Evolutionary conservation across 2,113 vertebrate species (phyloP), one percentile per base, ranked within the genome.

Genomic region (Calyptomena viridis): DNA sequence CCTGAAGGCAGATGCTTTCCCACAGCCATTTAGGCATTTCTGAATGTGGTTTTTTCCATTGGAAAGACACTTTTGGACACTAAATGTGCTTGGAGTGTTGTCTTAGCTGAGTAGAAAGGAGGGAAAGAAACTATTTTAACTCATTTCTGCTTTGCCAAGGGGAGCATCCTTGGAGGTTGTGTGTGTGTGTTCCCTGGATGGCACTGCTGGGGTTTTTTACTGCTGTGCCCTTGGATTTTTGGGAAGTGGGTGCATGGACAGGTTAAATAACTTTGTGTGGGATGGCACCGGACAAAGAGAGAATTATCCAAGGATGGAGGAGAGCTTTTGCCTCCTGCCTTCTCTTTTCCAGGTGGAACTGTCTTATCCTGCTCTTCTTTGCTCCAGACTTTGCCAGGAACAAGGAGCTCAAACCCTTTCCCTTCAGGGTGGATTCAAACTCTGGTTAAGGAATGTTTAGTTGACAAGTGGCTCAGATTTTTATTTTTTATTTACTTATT

Each of bases 1-100:
- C 78, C 93, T 90, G 55, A 52, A 22, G 24, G 28, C 2, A 0
- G 80, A 90, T 96, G 94, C 90, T 93, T 95, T 95, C 94, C 85
- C 94, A 94, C 88, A 92, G 82, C 85, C 84, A 71, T 59, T 83
- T 77, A 42, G 85, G 17, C 47, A 12, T 77, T 90, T 88, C 67
- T 95, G 40, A 86, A 91, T 83, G 67, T 71, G 52, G 3, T 14
- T n/a, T 72, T 89, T 94, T 44, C 83, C 83, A 89, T 64, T 91
- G 76, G 53, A 68, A 94, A 73, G 76, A 72, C 64, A 68, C 80
- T 68, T 64, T 82, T 68, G 77, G 73, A 47, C 25, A 56, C 83
- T 79, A 37, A 91, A 82, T 52, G 73, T 8, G 19, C 67, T 88
- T 46, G 7, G 53, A 53, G 79, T 33, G 66, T 82, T 0, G 0